A percentile compares a stretch with the other conserved stretches of the same genome.
Conservation (phyloP, 2,113 vertebrate genomes). For the Pomatorhinus ruficollis region DNA sequence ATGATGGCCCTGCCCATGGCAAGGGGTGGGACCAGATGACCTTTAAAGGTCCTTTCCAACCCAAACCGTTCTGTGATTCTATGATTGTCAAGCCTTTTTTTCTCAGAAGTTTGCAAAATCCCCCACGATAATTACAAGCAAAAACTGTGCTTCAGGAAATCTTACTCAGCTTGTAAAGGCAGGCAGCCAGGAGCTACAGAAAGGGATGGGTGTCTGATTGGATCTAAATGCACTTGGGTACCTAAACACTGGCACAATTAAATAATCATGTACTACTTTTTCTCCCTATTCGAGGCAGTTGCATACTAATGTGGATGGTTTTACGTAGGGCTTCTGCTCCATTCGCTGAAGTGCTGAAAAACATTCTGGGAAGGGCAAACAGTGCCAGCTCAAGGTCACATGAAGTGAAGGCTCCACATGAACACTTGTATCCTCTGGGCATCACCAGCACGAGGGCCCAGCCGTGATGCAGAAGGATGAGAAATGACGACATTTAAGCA, state of each 20-base stretch:
- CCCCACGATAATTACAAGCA: not conserved
- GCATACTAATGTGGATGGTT: not conserved
- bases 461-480: not conserved
- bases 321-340: not conserved
- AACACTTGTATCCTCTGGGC: rapidly evolving
- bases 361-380: not conserved
- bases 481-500: not conserved
- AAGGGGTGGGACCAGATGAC: not conserved
- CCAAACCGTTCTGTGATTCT: not conserved
- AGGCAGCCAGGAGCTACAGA: not conserved
- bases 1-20: not conserved
- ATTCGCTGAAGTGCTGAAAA: constrained; percentile 4
- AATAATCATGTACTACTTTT: not conserved
- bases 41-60: not conserved
- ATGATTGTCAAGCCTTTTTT: not conserved
- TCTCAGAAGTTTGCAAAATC: not conserved
- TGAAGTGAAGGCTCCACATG: not conserved
- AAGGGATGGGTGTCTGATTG: not conserved
- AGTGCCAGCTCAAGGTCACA: not conserved
- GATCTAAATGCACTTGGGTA: not conserved
- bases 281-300: not conserved
- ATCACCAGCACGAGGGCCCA: not conserved
- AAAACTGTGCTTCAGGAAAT: not conserved
- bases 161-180: not conserved
- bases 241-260: not conserved